A percentile compares a stretch with the other conserved stretches of the same genome.
Evolutionary conservation across 1,140 invertebrate species (phyloP).

Genomic region (Idris sp.): DNA sequence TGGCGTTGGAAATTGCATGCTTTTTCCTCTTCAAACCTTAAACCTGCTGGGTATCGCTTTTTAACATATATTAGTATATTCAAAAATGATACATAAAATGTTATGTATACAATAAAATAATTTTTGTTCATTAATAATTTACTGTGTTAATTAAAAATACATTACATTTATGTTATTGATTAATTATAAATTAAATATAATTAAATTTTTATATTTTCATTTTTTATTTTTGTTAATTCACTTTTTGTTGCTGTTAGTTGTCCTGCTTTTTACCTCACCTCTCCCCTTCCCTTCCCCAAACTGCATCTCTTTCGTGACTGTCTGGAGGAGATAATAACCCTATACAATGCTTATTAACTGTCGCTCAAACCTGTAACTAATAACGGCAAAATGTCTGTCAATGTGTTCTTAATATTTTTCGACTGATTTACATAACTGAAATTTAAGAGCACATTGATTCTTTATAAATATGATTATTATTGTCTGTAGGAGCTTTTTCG

Average conservation of each 20-base stretch:
- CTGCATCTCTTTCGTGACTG: conserved; percentile 80
- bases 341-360: conserved; percentile 61
- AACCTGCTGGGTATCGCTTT: too few relatives aligned
- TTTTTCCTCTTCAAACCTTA: too few relatives aligned
- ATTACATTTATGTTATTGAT: too few relatives aligned
- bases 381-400: conserved; percentile 3
- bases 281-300: conserved; percentile 60
- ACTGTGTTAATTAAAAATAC: too few relatives aligned
- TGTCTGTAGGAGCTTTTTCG: conserved; percentile 17
- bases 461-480: conserved; percentile 15
- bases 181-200: too few relatives aligned
- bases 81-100: too few relatives aligned
- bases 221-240: conserved; percentile 9
- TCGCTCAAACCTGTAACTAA: conserved; percentile 75
- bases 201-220: too few relatives aligned
- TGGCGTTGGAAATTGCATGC: too few relatives aligned
- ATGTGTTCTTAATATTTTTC: conserved; percentile 9
- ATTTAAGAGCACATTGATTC: background rate
- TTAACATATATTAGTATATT: too few relatives aligned
- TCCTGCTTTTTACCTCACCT: conserved; percentile 26
- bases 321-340: conserved; percentile 76
- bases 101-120: too few relatives aligned
- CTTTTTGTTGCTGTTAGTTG: conserved; percentile 36
- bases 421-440: too few relatives aligned
- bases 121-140: too few relatives aligned